Evolutionary conservation across 2,888 invertebrate species (phyloP).

Genomic region (Yponomeuta cagnagella): DNA sequence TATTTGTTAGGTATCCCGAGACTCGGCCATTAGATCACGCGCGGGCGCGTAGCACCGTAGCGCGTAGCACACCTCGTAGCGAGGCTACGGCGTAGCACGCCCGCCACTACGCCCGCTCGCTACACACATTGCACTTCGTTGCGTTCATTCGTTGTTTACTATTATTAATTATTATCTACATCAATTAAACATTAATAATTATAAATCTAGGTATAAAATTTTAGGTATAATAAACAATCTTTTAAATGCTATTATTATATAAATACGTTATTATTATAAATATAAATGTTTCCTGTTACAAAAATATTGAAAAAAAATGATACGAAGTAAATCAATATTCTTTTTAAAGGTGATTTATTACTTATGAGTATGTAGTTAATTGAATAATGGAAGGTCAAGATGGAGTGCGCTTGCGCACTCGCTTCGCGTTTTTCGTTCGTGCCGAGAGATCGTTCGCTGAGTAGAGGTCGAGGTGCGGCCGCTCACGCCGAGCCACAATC

Average conservation of each 20-base stretch:
- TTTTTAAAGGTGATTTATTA: constrained; percentile 75
- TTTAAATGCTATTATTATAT: constrained; percentile 77
- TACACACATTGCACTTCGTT: constrained; percentile 61
- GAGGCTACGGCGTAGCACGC: constrained; percentile 26
- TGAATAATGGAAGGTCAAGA: constrained; percentile 69
- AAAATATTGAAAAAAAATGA: constrained; percentile 75
- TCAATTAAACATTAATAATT: constrained; percentile 75
- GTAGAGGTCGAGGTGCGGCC: constrained; percentile 39
- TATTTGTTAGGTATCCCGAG: constrained; percentile 68
- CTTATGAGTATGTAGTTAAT: constrained; percentile 75
- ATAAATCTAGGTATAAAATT: constrained; percentile 75
- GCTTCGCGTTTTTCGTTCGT: constrained; percentile 65
- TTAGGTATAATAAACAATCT: constrained; percentile 77
- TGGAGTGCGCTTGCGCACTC: constrained; percentile 63
- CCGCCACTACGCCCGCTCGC: constrained; percentile 36
- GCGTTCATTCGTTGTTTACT: constrained; percentile 55
- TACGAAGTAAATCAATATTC: constrained; percentile 75
- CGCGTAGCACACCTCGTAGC: constrained; percentile 19
- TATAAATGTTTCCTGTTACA: constrained; percentile 78
- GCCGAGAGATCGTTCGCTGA: constrained; percentile 63
- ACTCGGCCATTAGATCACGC: constrained; percentile 24
- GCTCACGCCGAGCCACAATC: constrained; percentile 22
- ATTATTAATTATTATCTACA: constrained; percentile 71
- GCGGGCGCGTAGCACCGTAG: constrained; percentile 28
- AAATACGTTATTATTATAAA: constrained; percentile 74